Evolutionary conservation across 2,888 invertebrate species (phyloP).

Genomic region (Vanessa cardui): DNA sequence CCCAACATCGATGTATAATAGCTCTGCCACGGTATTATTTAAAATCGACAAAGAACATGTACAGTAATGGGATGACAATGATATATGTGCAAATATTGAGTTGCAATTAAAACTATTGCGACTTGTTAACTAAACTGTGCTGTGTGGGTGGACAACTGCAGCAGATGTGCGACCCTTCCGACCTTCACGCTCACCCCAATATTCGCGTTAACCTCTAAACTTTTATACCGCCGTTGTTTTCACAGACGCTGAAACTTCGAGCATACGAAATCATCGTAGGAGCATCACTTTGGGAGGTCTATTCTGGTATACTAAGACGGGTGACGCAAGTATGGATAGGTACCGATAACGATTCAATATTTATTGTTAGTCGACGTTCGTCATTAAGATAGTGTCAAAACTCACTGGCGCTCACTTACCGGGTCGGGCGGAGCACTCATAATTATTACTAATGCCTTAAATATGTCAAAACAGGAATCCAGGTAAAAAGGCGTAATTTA

Average conservation of each 20-base stretch:
- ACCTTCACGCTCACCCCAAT: slow-evolving; percentile 64
- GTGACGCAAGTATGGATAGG: slow-evolving; percentile 71
- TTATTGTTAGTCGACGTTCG: slow-evolving; percentile 80
- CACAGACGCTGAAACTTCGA: slow-evolving; percentile 22
- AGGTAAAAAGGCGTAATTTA: slow-evolving; percentile 83
- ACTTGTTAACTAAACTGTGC: slow-evolving; percentile 65
- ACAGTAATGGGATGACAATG: slow-evolving; percentile 42
- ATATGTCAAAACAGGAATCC: slow-evolving; percentile 84
- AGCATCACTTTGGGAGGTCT: slow-evolving; percentile 72
- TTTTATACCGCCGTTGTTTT: slow-evolving; percentile 40
- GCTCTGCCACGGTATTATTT: slow-evolving; percentile 12
- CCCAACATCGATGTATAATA: not conserved
- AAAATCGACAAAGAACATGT: slow-evolving; percentile 18
- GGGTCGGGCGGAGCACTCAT: slow-evolving; percentile 74
- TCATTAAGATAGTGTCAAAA: slow-evolving; percentile 83
- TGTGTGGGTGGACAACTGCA: slow-evolving; percentile 71
- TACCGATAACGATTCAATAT: slow-evolving; percentile 79
- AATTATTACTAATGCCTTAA: slow-evolving; percentile 84
- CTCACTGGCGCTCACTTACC: slow-evolving; percentile 74
- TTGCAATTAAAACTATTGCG: slow-evolving; percentile 79
- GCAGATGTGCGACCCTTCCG: slow-evolving; percentile 75
- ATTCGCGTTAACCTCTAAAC: slow-evolving; percentile 66
- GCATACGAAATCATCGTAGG: slow-evolving; percentile 18
- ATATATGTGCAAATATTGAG: slow-evolving; percentile 66
- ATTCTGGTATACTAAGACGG: slow-evolving; percentile 66